Conservation (phyloP, 1,140 invertebrate genomes). For the Coenobita brevimanus region DNA sequence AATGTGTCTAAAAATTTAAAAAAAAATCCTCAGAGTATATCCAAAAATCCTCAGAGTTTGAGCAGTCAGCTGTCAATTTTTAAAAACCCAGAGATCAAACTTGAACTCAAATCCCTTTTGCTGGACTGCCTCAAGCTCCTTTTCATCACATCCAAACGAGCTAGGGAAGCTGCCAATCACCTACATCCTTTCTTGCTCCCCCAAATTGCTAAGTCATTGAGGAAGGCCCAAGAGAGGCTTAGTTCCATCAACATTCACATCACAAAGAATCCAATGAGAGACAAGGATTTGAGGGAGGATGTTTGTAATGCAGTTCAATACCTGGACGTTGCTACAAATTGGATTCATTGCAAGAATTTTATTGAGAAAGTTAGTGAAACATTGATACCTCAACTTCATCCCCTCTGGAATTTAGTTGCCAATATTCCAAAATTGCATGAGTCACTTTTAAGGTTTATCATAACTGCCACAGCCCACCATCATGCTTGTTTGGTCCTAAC, state of each 20-base stretch:
- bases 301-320: constrained; percentile 4
- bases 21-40: too few species aligned
- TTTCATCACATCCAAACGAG: constrained; percentile 25
- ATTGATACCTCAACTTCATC: constrained; percentile 27
- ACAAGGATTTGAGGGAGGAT: constrained; percentile 24
- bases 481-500: constrained; percentile 40
- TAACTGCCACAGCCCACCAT: constrained; percentile 34
- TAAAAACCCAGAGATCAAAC: background rate
- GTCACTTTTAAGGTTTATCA: constrained; percentile 27
- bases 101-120: background rate
- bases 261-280: constrained; percentile 21
- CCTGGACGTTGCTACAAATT: constrained; percentile 40
- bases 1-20: too few species aligned
- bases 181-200: constrained; percentile 28
- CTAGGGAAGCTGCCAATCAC: constrained; percentile 44
- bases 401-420: constrained; percentile 17
- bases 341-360: constrained; percentile 14
- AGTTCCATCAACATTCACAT: constrained; percentile 42
- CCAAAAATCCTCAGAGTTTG: too few species aligned
- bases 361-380: constrained; percentile 16
- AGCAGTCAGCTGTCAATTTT: too few species aligned
- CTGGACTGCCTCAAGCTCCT: constrained; percentile 37
- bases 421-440: constrained; percentile 4
- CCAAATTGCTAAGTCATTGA: constrained; percentile 1
- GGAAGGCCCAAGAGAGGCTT: constrained; percentile 8